Base-by-base conservation (phyloP, 2,888 invertebrate genomes). In the Cotesia congregata region DNA sequence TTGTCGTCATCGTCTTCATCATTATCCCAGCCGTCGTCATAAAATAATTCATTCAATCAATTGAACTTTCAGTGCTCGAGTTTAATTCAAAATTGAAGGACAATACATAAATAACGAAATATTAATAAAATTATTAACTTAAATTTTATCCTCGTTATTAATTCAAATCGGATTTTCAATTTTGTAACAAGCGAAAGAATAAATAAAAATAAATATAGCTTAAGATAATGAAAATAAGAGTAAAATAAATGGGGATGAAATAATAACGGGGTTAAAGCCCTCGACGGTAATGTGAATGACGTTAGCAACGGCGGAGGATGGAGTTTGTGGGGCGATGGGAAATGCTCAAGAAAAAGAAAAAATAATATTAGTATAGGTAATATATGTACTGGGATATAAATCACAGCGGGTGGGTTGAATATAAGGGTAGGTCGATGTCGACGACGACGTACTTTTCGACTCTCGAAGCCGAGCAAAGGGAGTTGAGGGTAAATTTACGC, bases 181-280 rank as follows among this genome's bases (percentile, higher is more conserved):
- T 50, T 12, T 12, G 50, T 50, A 50, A 50, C 50, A 50, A 50
- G 12, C 7, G 50, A 50, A 50, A 50, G 50, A 50, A 50, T 50
- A 50, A 50, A 50, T 50, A 50, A 50, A 50, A 50, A 50, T 50
- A 50, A 50, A 50, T 50, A 50, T 50, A 50, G 9, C 50, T 12
- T 50, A 50, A 50, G 50, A 50, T 50, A 50, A 50, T 50, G 12
- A 50, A 50, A 50, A 50, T 50, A 50, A 50, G 50, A 50, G 50
- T 50, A 50, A 50, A 50, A 50, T 50, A 50, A 50, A 50, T 50
- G 50, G 50, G 50, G 50, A 50, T 50, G 50, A 50, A 50, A 50
- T 50, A 50, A 50, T 50, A 50, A 50, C 50, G 50, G 50, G 50
- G 50, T 50, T 50, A 50, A 50, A 50, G 50, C 50, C 50, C 50